Conservation (phyloP, 2,888 invertebrate genomes). For the Ichneumoninae sp. region DNA sequence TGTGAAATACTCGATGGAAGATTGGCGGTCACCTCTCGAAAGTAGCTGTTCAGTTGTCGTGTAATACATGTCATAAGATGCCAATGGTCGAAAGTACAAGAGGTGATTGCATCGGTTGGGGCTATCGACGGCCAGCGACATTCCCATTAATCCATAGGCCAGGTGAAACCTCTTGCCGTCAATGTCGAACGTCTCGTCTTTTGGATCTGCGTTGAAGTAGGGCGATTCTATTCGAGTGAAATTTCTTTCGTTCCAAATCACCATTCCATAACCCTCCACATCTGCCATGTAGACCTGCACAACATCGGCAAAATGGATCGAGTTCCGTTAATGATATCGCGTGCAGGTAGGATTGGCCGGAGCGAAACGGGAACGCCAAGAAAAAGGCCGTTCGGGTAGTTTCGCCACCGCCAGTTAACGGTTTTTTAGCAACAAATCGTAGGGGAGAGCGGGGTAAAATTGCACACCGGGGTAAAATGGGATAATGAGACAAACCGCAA, state of each 20-base stretch:
- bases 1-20: conserved; percentile 17
- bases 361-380: too few relatives aligned
- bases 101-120: neutral
- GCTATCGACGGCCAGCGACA: too few relatives aligned
- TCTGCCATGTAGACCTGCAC: conserved; percentile 57
- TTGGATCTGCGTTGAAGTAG: too few relatives aligned
- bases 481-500: too few relatives aligned
- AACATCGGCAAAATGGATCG: neutral
- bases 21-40: conserved; percentile 1
- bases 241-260: conserved; percentile 60
- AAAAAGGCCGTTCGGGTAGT: too few relatives aligned
- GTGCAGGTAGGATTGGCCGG: neutral
- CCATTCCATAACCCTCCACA: conserved; percentile 65
- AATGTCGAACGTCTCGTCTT: too few relatives aligned
- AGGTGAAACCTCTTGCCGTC: too few relatives aligned
- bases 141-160: too few relatives aligned
- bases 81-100: conserved; percentile 37
- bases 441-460: too few relatives aligned
- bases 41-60: neutral
- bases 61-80: conserved; percentile 33
- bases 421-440: too few relatives aligned
- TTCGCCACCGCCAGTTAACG: too few relatives aligned
- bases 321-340: neutral
- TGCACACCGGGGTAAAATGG: too few relatives aligned
- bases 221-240: conserved; percentile 31